Conservation (phyloP, 2,888 invertebrate species). For the Trilocha varians region DNA sequence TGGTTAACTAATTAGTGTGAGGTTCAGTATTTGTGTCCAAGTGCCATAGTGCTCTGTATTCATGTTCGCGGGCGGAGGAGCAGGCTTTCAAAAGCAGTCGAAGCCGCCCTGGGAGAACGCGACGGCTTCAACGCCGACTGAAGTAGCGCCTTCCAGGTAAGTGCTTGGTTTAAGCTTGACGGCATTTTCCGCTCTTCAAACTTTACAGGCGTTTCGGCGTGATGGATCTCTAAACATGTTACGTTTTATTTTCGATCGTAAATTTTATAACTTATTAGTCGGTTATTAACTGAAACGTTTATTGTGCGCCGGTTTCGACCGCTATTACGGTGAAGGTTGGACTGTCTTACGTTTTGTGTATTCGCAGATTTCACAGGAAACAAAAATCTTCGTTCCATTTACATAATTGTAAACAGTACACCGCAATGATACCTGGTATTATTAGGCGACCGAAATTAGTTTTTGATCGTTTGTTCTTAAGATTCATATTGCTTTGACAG, state of each 20-base stretch:
- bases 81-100: conserved; percentile 38
- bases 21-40: conserved; percentile 5
- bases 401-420: neutral
- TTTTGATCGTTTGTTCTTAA: too few species aligned
- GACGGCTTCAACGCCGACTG: conserved; percentile 18
- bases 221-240: too few species aligned
- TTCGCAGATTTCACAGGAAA: neutral
- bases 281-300: neutral
- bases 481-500: too few species aligned
- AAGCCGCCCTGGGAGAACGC: conserved; percentile 39
- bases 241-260: neutral
- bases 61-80: conserved; percentile 54
- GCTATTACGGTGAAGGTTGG: neutral
- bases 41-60: conserved; percentile 14
- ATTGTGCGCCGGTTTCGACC: neutral
- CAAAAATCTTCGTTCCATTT: too few species aligned
- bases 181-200: neutral
- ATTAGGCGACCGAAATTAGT: too few species aligned
- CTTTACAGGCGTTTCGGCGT: neutral
- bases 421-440: too few species aligned
- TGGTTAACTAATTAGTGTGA: conserved; percentile 5
- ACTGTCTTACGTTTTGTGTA: neutral
- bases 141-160: conserved; percentile 31
- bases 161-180: conserved; percentile 5
- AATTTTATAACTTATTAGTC: neutral